These are phyloP conservation scores for Buceros bicornis DNA, from an alignment of 2,797 vertebrate species.

Conservation along the genomic window DNA sequence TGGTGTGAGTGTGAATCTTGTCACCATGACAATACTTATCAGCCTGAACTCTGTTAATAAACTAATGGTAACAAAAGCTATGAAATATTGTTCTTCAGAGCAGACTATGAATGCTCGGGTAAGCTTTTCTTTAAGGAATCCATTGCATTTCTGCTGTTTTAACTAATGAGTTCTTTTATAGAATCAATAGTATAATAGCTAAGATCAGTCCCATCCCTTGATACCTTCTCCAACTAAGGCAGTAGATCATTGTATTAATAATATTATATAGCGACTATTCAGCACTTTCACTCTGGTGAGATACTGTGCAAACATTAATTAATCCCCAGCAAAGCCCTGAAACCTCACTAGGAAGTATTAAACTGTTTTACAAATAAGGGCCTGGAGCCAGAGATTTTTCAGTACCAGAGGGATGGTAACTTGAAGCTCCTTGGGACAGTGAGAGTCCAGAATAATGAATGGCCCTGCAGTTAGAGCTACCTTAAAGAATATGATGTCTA, in stretches of 20 bases:
- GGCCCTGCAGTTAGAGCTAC: neutral
- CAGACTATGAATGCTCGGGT: neutral
- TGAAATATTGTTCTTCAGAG: neutral
- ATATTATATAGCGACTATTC: constrained; percentile 46
- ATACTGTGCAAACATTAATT: constrained; percentile 44
- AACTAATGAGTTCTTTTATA: constrained; percentile 29
- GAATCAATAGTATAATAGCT: constrained; percentile 23
- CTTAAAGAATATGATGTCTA: neutral
- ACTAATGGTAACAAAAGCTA: neutral
- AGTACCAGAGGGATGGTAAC: neutral
- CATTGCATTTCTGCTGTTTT: neutral
- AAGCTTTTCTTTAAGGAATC: neutral
- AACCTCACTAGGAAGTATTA: constrained; percentile 17
- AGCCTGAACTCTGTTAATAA: neutral
- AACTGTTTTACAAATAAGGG: constrained; percentile 36
- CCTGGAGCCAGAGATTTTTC: constrained; percentile 22
- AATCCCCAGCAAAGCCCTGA: constrained; percentile 8
- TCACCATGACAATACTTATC: neutral
- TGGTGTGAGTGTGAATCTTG: neutral
- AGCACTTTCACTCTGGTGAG: constrained; percentile 12
- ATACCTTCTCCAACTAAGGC: constrained; percentile 23
- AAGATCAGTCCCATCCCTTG: constrained; percentile 19
- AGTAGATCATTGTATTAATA: constrained; percentile 37
- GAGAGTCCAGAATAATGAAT: neutral
- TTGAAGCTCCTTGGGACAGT: neutral